A percentile compares a stretch with the other conserved stretches of the same genome.
These are phyloP conservation scores for Loripinus fragilis DNA, from an alignment of 2,888 invertebrate genomes.

Conservation along the genomic window DNA sequence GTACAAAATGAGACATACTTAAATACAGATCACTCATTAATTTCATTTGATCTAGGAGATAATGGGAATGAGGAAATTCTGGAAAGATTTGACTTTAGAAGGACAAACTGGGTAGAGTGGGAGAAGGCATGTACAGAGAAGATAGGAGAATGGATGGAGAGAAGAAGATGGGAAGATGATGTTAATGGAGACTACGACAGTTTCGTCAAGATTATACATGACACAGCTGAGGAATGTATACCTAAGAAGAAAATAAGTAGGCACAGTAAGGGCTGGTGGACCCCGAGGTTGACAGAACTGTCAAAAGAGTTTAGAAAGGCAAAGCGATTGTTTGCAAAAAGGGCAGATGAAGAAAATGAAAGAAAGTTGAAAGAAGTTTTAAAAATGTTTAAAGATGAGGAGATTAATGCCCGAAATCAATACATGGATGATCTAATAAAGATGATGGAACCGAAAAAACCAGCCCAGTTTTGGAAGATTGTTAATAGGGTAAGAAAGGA, in stretches of 20 bases:
- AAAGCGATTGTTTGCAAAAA: neutral
- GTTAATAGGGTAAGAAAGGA: neutral
- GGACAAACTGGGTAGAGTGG: neutral
- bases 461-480: neutral
- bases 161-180: neutral
- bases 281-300: neutral
- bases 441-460: neutral
- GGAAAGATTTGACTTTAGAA: conserved; percentile 23
- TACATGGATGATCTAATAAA: neutral
- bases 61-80: neutral
- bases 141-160: neutral
- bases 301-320: neutral
- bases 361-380: neutral
- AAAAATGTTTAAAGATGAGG: neutral
- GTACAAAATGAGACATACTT: no score
- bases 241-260: neutral
- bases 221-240: neutral
- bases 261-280: neutral
- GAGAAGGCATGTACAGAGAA: neutral
- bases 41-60: conserved; percentile 11
- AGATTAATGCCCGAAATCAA: neutral
- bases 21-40: conserved; percentile 26
- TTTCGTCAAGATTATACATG: neutral
- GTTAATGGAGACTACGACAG: neutral
- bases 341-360: neutral